phyloP scores from a whole-genome alignment of 1,140 invertebrate genomes.

The Bombus confusus region DNA sequence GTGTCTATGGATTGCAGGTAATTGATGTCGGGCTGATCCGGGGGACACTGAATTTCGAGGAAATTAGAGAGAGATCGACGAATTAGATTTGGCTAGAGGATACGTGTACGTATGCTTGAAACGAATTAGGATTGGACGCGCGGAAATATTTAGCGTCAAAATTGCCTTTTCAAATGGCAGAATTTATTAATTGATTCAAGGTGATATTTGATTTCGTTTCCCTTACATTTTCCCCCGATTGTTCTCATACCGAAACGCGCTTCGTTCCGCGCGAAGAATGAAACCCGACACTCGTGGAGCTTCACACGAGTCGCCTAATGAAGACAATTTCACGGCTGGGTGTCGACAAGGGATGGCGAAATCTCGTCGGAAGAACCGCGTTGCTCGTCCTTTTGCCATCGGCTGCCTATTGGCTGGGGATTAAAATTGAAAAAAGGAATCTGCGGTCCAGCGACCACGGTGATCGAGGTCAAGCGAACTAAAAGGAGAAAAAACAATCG shows the following conservation, averaged over 20 bases:
- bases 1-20: not conserved
- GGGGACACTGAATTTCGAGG: not conserved
- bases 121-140: not conserved
- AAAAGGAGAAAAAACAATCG: not conserved
- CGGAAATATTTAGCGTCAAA: too few relatives aligned
- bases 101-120: not conserved
- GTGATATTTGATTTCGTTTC: too few relatives aligned
- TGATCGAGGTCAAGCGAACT: not conserved
- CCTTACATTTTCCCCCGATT: rapidly evolving
- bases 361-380: not conserved
- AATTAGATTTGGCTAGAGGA: not conserved
- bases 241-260: too few relatives aligned
- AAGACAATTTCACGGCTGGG: slow-evolving; percentile 17
- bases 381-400: not conserved
- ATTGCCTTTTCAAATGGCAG: too few relatives aligned
- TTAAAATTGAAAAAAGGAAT: slow-evolving; percentile 53
- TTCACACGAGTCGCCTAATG: not conserved
- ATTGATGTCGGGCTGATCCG: not conserved
- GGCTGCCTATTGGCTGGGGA: slow-evolving; percentile 12
- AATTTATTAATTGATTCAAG: too few relatives aligned
- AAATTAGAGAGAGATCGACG: not conserved
- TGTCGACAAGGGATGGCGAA: not conserved
- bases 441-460: slow-evolving; percentile 23
- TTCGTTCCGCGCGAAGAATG: not conserved
- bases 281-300: not conserved